These are phyloP conservation scores for Eidolon helvum DNA, from an alignment of 2,113 vertebrate genomes.

Conservation along the genomic window DNA sequence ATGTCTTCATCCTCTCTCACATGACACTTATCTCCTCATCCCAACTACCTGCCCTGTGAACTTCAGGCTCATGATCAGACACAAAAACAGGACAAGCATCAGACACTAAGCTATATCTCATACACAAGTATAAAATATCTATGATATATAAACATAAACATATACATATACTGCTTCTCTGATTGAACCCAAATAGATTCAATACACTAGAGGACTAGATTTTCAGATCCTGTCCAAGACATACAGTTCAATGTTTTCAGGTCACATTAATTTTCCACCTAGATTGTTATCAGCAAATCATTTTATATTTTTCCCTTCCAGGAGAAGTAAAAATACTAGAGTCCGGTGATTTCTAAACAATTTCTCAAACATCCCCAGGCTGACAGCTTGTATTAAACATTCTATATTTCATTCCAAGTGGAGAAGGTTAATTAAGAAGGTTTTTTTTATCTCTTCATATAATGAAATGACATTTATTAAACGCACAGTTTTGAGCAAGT, in stretches of 20 bases:
- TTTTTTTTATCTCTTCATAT: neutral
- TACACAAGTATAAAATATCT: neutral
- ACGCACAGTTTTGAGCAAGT: neutral
- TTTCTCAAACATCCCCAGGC: neutral
- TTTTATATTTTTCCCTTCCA: neutral
- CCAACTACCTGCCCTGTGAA: neutral
- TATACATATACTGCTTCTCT: neutral
- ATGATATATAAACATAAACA: neutral
- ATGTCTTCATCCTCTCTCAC: neutral
- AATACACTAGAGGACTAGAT: neutral
- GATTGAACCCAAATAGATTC: neutral
- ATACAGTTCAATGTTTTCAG: neutral
- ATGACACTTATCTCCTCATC: neutral
- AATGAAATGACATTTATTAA: neutral
- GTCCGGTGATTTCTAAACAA: neutral
- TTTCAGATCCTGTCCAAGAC: neutral
- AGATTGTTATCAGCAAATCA: neutral
- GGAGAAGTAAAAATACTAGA: neutral
- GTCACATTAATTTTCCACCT: neutral
- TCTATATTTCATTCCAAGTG: neutral
- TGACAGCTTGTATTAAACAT: neutral
- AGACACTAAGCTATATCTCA: neutral
- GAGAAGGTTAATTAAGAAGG: neutral
- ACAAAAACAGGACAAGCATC: neutral
- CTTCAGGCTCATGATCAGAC: neutral